Evolutionary conservation across 1,140 invertebrate species (phyloP).

Genomic region (Drosophila biarmipes): DNA sequence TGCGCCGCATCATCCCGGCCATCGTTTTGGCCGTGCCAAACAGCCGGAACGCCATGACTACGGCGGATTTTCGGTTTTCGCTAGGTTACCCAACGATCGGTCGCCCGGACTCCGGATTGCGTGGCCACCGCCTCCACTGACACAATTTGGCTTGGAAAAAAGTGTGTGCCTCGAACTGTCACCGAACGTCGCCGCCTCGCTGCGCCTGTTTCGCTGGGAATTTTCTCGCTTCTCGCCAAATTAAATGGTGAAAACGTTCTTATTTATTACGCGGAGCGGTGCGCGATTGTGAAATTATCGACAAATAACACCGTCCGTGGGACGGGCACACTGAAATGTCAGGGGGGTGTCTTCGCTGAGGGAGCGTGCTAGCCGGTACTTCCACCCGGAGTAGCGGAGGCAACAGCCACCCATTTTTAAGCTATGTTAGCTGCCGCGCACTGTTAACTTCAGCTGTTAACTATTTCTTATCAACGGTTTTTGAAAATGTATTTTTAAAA

Average conservation of each 20-base stretch:
- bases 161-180: constrained; percentile 12
- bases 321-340: too few relatives aligned
- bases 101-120: constrained; percentile 17
- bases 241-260: constrained; percentile 44
- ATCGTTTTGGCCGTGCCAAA: constrained; percentile 68
- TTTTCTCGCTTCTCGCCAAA: constrained; percentile 24
- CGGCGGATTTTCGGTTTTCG: constrained; percentile 14
- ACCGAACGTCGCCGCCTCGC: constrained; percentile 44
- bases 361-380: too few relatives aligned
- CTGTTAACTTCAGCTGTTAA: too few relatives aligned
- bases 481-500: too few relatives aligned
- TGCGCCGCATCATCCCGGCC: constrained; percentile 62
- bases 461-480: too few relatives aligned
- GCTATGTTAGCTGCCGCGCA: too few relatives aligned
- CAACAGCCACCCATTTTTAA: too few relatives aligned
- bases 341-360: too few relatives aligned
- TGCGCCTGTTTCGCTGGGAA: constrained; percentile 38
- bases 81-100: constrained; percentile 76
- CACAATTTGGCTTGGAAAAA: constrained; percentile 48
- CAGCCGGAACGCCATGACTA: constrained; percentile 74
- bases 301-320: neutral
- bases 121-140: constrained; percentile 27
- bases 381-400: too few relatives aligned
- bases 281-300: constrained; percentile 69
- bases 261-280: constrained; percentile 60